These are phyloP conservation scores for Trypoxylus dichotomus DNA, from an alignment of 1,140 invertebrate species.

Conservation along the genomic window DNA sequence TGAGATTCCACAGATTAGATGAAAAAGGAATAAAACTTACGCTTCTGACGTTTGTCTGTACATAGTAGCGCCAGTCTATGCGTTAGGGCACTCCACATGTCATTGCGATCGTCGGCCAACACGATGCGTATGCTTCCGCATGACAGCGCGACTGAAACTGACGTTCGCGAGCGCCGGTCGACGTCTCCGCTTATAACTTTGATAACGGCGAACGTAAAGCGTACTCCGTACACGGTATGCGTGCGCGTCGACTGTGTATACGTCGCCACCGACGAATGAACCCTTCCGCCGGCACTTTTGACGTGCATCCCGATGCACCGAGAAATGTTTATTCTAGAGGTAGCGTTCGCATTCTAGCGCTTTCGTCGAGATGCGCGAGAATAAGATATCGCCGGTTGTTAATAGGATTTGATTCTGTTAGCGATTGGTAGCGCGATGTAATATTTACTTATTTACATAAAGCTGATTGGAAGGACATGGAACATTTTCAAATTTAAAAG, in stretches of 20 bases:
- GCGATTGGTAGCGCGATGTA: not conserved
- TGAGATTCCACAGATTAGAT: no score
- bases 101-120: slow-evolving; percentile 34
- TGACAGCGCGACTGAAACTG: slow-evolving; percentile 35
- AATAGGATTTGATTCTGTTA: not conserved
- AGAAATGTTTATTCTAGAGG: no score
- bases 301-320: no score
- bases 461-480: no score
- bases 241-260: not conserved
- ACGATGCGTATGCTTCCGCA: slow-evolving; percentile 33
- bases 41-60: slow-evolving; percentile 36
- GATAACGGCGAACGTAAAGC: slow-evolving; percentile 29
- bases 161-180: slow-evolving; percentile 27
- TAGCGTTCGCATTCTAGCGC: no score
- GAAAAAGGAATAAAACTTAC: no score
- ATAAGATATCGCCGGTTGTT: not conserved
- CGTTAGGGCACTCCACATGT: slow-evolving; percentile 42
- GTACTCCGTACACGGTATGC: slow-evolving; percentile 17
- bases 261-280: not conserved
- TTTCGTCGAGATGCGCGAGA: no score
- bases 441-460: no score
- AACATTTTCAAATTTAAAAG: no score
- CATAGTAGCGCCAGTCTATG: slow-evolving; percentile 37
- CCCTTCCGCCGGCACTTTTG: not conserved
- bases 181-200: slow-evolving; percentile 27